Percentiles rank a stretch among this genome's conserved stretches.
phyloP scores from a whole-genome alignment of 2,797 vertebrate genomes.

The Buphagus erythrorhynchus region DNA sequence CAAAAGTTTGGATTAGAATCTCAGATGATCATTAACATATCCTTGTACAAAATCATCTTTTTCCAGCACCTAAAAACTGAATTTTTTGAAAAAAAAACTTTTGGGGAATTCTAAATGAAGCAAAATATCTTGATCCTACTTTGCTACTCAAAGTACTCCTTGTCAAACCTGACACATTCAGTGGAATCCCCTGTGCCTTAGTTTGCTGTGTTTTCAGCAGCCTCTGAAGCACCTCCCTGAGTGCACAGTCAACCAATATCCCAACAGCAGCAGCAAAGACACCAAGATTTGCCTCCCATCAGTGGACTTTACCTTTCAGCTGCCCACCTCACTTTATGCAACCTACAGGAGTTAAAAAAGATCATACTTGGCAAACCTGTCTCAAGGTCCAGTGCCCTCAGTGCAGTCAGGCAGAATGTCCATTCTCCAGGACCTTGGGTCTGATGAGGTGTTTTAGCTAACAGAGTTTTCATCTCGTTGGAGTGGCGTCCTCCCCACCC shows the following conservation, averaged over 20 bases:
- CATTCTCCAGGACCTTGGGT: not conserved
- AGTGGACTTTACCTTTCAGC: not conserved
- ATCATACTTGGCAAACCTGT: not conserved
- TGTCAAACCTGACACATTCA: not conserved
- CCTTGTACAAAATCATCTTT: not conserved
- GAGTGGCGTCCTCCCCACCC: not conserved
- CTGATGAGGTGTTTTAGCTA: not conserved
- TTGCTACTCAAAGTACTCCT: not conserved
- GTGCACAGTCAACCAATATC: not conserved
- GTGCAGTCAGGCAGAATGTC: not conserved
- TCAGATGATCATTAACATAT: not conserved
- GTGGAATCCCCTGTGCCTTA: not conserved
- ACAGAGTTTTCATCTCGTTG: not conserved
- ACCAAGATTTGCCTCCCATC: not conserved
- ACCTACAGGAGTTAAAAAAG: not conserved
- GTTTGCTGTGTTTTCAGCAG: not conserved
- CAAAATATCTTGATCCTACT: not conserved
- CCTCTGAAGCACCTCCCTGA: not conserved
- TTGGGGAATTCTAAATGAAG: not conserved
- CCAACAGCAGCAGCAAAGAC: not conserved
- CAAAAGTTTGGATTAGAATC: not conserved
- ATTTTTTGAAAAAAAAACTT: not conserved
- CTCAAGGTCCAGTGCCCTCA: not conserved
- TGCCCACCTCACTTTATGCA: not conserved
- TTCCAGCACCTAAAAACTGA: not conserved